Evolutionary conservation across 2,113 vertebrate genomes (phyloP).

Genomic region (Diphyllodes magnificus): DNA sequence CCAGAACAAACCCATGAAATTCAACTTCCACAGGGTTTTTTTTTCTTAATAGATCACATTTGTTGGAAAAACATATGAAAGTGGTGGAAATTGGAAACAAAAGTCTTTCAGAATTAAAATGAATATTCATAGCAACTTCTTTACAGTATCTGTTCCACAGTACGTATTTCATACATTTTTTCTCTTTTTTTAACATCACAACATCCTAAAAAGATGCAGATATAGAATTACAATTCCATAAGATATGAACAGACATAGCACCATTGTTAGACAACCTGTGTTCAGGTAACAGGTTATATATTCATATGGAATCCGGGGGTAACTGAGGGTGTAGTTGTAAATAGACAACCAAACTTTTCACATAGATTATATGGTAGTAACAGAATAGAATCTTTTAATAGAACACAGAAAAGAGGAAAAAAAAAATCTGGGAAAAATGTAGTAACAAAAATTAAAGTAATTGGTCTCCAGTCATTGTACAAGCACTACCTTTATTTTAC

Average conservation of each 20-base stretch:
- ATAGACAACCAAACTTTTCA: not conserved
- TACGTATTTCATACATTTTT: not conserved
- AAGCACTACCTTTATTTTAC: not conserved
- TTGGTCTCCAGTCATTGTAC: not conserved
- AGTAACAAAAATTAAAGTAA: not conserved
- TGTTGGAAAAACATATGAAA: not conserved
- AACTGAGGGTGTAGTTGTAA: not conserved
- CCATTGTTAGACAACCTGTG: not conserved
- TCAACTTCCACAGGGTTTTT: not conserved
- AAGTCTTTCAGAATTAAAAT: not conserved
- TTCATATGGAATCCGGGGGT: accelerated
- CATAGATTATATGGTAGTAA: not conserved
- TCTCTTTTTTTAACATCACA: not conserved
- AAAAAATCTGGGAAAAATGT: not conserved
- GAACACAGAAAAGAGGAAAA: not conserved
- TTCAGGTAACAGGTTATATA: not conserved
- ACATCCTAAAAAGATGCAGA: not conserved
- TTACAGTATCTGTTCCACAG: not conserved
- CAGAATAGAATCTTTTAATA: not conserved
- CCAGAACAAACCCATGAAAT: not conserved
- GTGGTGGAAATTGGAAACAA: not conserved
- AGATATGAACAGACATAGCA: not conserved
- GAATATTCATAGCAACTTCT: not conserved
- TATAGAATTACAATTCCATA: not conserved
- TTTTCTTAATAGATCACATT: not conserved